Conservation (phyloP, 1,140 invertebrate genomes). For the Chionoecetes opilio region DNA sequence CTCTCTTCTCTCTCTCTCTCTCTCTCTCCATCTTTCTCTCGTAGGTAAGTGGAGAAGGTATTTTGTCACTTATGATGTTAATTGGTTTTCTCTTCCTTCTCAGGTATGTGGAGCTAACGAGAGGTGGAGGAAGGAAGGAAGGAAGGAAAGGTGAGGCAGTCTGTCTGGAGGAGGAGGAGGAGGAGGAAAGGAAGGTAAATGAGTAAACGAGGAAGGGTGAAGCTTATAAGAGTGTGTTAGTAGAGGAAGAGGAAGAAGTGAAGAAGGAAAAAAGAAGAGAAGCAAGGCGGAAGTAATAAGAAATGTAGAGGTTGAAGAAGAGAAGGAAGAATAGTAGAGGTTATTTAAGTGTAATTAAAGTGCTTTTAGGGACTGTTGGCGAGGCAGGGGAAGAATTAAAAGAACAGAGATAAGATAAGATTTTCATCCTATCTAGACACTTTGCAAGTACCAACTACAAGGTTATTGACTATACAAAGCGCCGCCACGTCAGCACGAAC, state of each 20-base stretch:
- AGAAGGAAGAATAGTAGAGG: too few relatives aligned
- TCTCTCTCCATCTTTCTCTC: not conserved
- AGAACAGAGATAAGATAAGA: too few relatives aligned
- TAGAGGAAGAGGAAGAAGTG: not conserved
- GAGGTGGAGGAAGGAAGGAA: not conserved
- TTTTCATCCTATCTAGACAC: too few relatives aligned
- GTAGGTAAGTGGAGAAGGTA: not conserved
- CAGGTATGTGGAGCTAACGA: not conserved
- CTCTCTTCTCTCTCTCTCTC: conserved; percentile 25
- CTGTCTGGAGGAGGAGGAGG: not conserved
- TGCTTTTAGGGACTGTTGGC: too few relatives aligned
- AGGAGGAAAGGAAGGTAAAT: not conserved
- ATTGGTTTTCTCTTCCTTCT: not conserved
- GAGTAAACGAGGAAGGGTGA: not conserved
- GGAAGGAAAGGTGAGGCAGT: not conserved
- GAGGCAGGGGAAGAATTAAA: too few relatives aligned
- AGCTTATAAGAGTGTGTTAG: not conserved
- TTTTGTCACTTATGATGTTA: not conserved
- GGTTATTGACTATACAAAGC: too few relatives aligned
- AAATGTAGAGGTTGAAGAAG: too few relatives aligned
- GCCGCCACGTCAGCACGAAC: too few relatives aligned
- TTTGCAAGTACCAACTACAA: too few relatives aligned
- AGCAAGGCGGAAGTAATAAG: not conserved
- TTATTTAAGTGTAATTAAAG: too few relatives aligned
- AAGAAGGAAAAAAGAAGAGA: not conserved